Percentiles rank a stretch among this genome's conserved stretches.
Evolutionary conservation across 37 sponge, comb jelly and placozoan genomes (phyloP).

Genomic region (Geodia barretti): DNA sequence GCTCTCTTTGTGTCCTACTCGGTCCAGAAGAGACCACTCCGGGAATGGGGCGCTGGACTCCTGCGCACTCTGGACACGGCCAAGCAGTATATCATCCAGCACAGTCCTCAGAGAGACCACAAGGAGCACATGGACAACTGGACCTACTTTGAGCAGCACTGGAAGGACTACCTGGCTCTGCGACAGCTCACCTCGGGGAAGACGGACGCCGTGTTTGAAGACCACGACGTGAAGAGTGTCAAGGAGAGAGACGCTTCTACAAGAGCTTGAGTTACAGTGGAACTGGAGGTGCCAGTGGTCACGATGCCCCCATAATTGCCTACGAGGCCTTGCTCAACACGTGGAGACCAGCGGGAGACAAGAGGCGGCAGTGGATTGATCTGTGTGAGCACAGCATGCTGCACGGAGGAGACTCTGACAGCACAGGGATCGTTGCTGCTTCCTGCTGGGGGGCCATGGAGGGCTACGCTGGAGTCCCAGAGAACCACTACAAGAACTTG

Average conservation of each 20-base stretch:
- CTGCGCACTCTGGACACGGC: slow-evolving; percentile 45
- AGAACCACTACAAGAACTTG: slow-evolving; percentile 37
- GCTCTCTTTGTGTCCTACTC: slow-evolving; percentile 67
- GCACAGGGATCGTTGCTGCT: slow-evolving; percentile 60
- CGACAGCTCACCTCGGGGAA: slow-evolving; percentile 37
- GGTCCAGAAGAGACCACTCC: slow-evolving; percentile 37
- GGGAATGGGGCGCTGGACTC: slow-evolving; percentile 58
- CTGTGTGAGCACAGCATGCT: slow-evolving; percentile 65
- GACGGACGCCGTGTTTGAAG: slow-evolving; percentile 25
- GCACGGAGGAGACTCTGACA: slow-evolving; percentile 82
- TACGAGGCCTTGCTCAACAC: slow-evolving; percentile 73
- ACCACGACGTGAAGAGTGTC: slow-evolving; percentile 13
- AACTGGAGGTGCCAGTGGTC: slow-evolving; percentile 77
- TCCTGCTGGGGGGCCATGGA: slow-evolving; percentile 54
- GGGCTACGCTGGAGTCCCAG: slow-evolving; percentile 54
- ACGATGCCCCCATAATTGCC: slow-evolving; percentile 81
- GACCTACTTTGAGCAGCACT: slow-evolving; percentile 60
- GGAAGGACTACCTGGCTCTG: slow-evolving; percentile 36
- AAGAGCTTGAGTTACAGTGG: neutral
- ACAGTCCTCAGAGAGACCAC: slow-evolving; percentile 43
- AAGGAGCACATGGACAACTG: slow-evolving; percentile 41
- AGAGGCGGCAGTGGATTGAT: slow-evolving; percentile 64
- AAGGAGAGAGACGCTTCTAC: slow-evolving; percentile 39
- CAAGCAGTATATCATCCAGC: slow-evolving; percentile 45
- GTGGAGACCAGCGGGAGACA: too few species aligned